A percentile compares a stretch with the other conserved stretches of the same genome.
Conservation (phyloP, 2,113 vertebrate genomes). For the Pelodiscus sinensis region DNA sequence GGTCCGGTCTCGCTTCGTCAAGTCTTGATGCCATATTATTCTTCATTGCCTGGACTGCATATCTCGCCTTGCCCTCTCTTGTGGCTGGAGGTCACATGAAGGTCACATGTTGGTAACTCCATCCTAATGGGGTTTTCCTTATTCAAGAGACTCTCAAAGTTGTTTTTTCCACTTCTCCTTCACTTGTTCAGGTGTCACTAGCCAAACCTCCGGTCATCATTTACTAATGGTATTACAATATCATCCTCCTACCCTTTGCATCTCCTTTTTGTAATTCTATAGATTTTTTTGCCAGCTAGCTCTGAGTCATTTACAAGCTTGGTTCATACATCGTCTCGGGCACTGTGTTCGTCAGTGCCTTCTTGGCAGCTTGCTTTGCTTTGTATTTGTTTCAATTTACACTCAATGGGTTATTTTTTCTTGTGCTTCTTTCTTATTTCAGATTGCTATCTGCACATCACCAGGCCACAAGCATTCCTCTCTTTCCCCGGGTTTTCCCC, state of each 20-base stretch:
- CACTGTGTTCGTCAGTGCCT: neutral
- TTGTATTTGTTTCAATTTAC: neutral
- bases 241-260: neutral
- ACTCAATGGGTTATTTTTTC: neutral
- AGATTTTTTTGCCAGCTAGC: neutral
- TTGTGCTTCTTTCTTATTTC: neutral
- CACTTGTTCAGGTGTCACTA: neutral
- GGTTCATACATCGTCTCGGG: neutral
- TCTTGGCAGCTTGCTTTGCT: neutral
- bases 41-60: neutral
- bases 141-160: neutral
- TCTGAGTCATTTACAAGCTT: neutral
- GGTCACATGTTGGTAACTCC: neutral
- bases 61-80: neutral
- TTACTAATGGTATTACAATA: neutral
- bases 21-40: neutral
- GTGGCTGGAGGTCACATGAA: neutral
- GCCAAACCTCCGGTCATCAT: neutral
- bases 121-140: neutral
- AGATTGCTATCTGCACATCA: neutral
- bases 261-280: neutral
- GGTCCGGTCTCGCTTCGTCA: neutral
- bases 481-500: neutral
- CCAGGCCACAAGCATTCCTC: neutral
- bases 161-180: neutral